Evolutionary conservation across 2,888 invertebrate species (phyloP).

Genomic region (Ametastegia equiseti): DNA sequence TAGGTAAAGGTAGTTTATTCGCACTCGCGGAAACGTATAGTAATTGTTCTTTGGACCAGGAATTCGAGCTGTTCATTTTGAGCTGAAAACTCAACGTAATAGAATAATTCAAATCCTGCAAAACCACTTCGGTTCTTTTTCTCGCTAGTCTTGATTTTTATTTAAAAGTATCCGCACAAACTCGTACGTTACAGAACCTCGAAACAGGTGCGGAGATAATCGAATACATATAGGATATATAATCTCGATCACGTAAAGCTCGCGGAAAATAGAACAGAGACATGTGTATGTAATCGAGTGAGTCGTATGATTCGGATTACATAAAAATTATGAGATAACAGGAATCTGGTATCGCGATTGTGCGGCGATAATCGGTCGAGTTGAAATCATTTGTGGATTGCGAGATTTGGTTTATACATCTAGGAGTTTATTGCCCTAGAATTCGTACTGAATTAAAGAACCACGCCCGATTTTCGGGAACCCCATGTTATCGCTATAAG

Average conservation of each 20-base stretch:
- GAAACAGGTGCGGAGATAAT: no score
- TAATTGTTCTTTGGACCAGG: background rate
- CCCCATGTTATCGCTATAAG: no score
- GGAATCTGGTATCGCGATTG: background rate
- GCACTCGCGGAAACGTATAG: background rate
- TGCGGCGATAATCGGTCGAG: background rate
- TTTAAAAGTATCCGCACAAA: no score
- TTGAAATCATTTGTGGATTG: background rate
- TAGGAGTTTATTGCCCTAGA: background rate
- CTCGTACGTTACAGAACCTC: no score
- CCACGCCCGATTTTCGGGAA: background rate
- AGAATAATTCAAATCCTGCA: no score
- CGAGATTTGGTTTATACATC: background rate
- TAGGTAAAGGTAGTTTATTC: constrained; percentile 1
- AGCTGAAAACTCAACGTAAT: no score
- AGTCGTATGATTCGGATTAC: background rate
- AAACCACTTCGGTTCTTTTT: no score
- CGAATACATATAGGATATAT: background rate
- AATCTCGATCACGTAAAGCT: background rate
- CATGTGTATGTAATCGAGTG: background rate
- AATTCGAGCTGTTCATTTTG: background rate
- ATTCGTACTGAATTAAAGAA: background rate
- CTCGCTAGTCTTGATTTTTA: no score
- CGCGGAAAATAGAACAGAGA: background rate
- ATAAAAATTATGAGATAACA: background rate